phyloP scores from a whole-genome alignment of 2,113 vertebrate species.

The Pelobates fuscus region DNA sequence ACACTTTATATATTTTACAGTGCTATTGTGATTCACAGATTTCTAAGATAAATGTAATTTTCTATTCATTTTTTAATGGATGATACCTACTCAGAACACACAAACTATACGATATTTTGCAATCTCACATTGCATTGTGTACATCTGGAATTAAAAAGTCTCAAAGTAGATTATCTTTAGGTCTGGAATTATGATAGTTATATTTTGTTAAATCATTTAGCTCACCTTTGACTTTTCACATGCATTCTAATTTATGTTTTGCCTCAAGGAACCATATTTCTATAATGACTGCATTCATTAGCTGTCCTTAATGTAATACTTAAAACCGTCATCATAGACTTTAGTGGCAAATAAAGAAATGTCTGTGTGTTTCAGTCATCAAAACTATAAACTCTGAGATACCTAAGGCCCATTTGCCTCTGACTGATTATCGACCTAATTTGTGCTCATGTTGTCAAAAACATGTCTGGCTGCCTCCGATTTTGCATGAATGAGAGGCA shows the following conservation, averaged over 20 bases:
- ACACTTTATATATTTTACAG: no score
- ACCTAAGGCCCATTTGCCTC: not conserved
- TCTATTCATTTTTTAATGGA: no score
- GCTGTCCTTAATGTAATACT: not conserved
- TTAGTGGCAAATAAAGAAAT: constrained; percentile 1
- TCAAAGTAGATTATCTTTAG: constrained; percentile 1
- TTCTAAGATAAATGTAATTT: no score
- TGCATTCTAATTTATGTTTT: not conserved
- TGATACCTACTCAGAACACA: no score
- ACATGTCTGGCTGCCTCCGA: not conserved
- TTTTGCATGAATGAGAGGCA: no score
- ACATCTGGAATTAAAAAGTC: no score
- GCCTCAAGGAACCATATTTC: not conserved
- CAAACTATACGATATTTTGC: no score
- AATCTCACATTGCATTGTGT: not conserved
- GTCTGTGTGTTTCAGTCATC: not conserved
- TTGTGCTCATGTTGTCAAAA: not conserved
- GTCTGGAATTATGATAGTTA: constrained; percentile 10
- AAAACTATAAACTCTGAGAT: not conserved
- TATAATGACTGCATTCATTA: not conserved
- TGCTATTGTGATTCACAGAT: no score
- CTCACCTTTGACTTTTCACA: not conserved
- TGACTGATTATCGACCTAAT: not conserved
- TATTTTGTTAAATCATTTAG: not conserved
- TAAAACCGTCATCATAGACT: not conserved